A percentile compares a stretch with the other conserved stretches of the same genome.
These are phyloP conservation scores for Emydocephalus ijimae DNA, from an alignment of 2,113 vertebrate species.

Conservation along the genomic window DNA sequence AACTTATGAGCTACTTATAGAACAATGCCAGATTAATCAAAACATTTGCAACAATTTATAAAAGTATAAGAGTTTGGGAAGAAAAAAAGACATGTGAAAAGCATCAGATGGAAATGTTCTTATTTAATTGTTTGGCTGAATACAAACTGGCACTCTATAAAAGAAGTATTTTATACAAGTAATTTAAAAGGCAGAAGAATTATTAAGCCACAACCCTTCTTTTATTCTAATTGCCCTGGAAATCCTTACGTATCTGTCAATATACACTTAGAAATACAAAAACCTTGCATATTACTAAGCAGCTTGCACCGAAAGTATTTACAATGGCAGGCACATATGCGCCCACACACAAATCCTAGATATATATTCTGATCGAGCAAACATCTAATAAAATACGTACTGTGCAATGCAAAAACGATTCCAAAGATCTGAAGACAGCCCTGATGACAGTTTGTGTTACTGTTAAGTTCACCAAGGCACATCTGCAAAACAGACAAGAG, in stretches of 20 bases:
- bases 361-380: constrained; percentile 62
- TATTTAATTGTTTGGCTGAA: constrained; percentile 59
- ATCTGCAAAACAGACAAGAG: constrained; percentile 58
- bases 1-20: constrained; percentile 13
- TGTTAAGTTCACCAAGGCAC: constrained; percentile 55
- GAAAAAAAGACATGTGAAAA: constrained; percentile 27
- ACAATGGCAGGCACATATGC: constrained; percentile 36
- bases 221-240: constrained; percentile 35
- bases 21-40: constrained; percentile 40
- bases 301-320: constrained; percentile 35
- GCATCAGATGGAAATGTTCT: constrained; percentile 48
- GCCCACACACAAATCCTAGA: constrained; percentile 52
- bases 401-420: constrained; percentile 61
- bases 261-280: constrained; percentile 20
- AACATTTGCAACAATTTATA: constrained; percentile 47
- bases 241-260: constrained; percentile 23
- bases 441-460: constrained; percentile 53
- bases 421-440: constrained; percentile 59
- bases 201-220: constrained; percentile 64
- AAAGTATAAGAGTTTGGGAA: constrained; percentile 44
- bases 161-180: constrained; percentile 59
- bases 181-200: constrained; percentile 58
- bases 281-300: constrained; percentile 46
- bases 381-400: constrained; percentile 63
- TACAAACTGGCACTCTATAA: constrained; percentile 66